These are phyloP conservation scores for Tipula helvola DNA, from an alignment of 2,888 invertebrate species.

Conservation along the genomic window DNA sequence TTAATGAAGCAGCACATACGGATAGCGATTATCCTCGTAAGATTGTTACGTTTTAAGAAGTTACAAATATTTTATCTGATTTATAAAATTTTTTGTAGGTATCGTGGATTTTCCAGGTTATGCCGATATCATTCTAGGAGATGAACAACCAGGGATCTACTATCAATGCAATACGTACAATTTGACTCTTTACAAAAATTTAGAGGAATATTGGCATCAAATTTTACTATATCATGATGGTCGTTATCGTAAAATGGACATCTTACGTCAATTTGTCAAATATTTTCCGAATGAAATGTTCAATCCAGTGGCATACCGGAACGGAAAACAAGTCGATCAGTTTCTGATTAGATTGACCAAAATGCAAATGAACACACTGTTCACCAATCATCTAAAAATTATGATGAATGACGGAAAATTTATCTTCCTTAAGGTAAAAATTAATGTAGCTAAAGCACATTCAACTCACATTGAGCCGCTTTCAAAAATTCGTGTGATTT, in stretches of 20 bases:
- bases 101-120: neutral
- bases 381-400: neutral
- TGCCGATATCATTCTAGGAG: neutral
- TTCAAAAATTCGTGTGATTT: neutral
- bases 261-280: neutral
- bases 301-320: slow-evolving; percentile 10
- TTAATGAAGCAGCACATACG: neutral
- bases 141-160: neutral
- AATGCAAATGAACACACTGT: slow-evolving; percentile 7
- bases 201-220: neutral
- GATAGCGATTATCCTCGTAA: neutral
- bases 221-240: neutral
- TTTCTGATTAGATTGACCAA: slow-evolving; percentile 11
- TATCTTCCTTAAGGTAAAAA: slow-evolving; percentile 6
- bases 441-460: slow-evolving; percentile 10
- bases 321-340: neutral
- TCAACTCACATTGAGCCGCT: neutral
- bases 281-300: neutral
- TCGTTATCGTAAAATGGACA: neutral
- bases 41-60: neutral
- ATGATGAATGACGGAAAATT: neutral
- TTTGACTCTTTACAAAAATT: neutral
- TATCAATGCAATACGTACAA: neutral
- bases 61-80: neutral
- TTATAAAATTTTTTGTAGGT: neutral